A percentile compares a stretch with the other conserved stretches of the same genome.
Evolutionary conservation across 2,797 vertebrate genomes (phyloP).

Genomic region (Fundulus diaphanus): DNA sequence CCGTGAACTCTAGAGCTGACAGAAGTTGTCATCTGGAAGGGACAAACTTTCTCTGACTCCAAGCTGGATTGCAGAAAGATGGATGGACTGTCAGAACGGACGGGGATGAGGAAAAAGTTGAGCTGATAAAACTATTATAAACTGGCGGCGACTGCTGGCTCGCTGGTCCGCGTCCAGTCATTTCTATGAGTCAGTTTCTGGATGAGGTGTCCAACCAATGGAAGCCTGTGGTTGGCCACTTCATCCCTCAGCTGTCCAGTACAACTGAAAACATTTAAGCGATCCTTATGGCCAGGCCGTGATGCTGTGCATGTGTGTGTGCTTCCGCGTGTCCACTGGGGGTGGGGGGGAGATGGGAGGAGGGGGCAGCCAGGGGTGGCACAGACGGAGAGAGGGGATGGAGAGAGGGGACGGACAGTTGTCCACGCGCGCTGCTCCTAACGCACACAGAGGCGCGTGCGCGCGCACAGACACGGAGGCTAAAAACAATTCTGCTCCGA

Average conservation of each 20-base stretch:
- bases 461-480: slow-evolving; percentile 44
- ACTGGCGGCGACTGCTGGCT: slow-evolving; percentile 65
- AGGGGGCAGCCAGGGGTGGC: slow-evolving; percentile 78
- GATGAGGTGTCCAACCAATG: slow-evolving; percentile 75
- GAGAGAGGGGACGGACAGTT: slow-evolving; percentile 76
- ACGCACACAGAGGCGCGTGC: slow-evolving; percentile 50
- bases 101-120: slow-evolving; percentile 69
- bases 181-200: slow-evolving; percentile 78
- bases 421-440: slow-evolving; percentile 65
- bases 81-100: slow-evolving; percentile 44
- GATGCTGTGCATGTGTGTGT: slow-evolving; percentile 23
- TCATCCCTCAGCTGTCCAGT: slow-evolving; percentile 79
- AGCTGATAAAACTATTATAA: slow-evolving; percentile 76
- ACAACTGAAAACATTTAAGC: slow-evolving; percentile 77
- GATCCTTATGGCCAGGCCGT: slow-evolving; percentile 69
- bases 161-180: slow-evolving; percentile 73
- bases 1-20: not conserved
- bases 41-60: slow-evolving; percentile 26
- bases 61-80: slow-evolving; percentile 36
- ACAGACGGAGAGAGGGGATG: slow-evolving; percentile 74
- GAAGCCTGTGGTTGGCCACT: slow-evolving; percentile 73
- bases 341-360: slow-evolving; percentile 51
- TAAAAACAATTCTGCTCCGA: slow-evolving; percentile 63
- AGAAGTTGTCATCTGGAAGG: slow-evolving; percentile 22
- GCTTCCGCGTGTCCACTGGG: slow-evolving; percentile 50